Percentiles rank a stretch among this genome's conserved stretches.
phyloP scores from a whole-genome alignment of 2,888 invertebrate genomes.

The Chironomus riparius region DNA sequence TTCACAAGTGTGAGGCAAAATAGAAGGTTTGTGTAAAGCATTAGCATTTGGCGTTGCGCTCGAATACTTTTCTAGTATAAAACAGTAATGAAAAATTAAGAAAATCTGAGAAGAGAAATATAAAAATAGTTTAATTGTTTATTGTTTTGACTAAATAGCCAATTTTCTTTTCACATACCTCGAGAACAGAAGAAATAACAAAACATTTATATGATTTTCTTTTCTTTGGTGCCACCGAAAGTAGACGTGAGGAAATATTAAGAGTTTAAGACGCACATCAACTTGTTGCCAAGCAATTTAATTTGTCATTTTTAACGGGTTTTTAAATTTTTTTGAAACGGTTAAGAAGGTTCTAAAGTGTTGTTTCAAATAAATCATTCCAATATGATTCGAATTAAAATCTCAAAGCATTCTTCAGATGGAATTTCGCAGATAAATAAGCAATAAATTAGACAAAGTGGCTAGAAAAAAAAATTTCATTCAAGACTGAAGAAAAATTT shows the following conservation, averaged over 20 bases:
- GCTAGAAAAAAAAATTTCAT: no score
- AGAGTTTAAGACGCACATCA: no score
- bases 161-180: not conserved
- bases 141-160: not conserved
- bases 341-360: no score
- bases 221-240: not conserved
- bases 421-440: no score
- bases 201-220: not conserved
- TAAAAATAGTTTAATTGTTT: conserved; percentile 5
- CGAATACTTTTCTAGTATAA: not conserved
- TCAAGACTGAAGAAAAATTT: not conserved
- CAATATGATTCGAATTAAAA: no score
- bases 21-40: not conserved
- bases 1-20: not conserved
- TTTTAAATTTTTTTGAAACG: not conserved
- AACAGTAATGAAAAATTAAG: no score
- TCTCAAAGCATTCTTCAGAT: no score
- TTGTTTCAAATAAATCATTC: no score
- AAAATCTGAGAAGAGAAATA: not conserved
- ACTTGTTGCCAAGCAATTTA: no score
- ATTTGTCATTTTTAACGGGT: no score
- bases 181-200: not conserved
- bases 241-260: not conserved
- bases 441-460: no score
- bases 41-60: not conserved